Percentiles rank a stretch among this genome's conserved stretches.
Conservation (phyloP, 1,140 invertebrate species). For the Subanguina moxae region DNA sequence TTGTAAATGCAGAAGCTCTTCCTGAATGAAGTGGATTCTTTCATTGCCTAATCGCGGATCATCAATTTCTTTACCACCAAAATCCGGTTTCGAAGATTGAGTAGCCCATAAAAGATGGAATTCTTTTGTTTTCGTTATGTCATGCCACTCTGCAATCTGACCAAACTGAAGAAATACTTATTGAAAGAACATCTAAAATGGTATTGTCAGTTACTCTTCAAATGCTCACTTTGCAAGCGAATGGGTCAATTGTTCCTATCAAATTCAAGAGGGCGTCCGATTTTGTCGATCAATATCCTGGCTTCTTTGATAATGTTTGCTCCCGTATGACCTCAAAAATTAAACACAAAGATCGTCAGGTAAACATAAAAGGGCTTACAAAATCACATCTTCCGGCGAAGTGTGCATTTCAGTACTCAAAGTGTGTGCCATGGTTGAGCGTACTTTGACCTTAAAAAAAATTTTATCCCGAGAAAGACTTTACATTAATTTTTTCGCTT, state of each 20-base stretch:
- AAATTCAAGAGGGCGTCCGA: no score
- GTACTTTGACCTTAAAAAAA: conserved; percentile 30
- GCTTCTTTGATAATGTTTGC: no score
- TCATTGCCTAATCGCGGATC: conserved; percentile 63
- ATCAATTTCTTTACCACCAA: conserved; percentile 91
- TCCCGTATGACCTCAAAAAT: no score
- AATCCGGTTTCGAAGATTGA: conserved; percentile 78
- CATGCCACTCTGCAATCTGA: conserved; percentile 72
- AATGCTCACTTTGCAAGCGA: conserved; percentile 69
- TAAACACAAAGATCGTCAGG: no score
- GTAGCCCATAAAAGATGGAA: conserved; percentile 79
- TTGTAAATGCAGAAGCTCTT: conserved; percentile 70
- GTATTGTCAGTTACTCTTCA: conserved; percentile 82
- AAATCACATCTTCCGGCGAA: no score
- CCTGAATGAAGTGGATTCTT: conserved; percentile 69
- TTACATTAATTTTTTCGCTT: no score
- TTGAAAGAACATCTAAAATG: conserved; percentile 76
- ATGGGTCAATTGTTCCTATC: no score
- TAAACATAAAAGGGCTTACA: no score
- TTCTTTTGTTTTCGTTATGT: conserved; percentile 78
- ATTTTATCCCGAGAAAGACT: conserved; percentile 9
- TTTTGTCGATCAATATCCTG: no score
- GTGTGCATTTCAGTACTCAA: no score
- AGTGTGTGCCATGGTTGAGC: conserved; percentile 65
- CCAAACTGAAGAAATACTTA: conserved; percentile 79